Percentiles rank a stretch among this genome's conserved stretches.
phyloP scores from a whole-genome alignment of 2,888 invertebrate genomes.

The Nomada ruficornis region DNA sequence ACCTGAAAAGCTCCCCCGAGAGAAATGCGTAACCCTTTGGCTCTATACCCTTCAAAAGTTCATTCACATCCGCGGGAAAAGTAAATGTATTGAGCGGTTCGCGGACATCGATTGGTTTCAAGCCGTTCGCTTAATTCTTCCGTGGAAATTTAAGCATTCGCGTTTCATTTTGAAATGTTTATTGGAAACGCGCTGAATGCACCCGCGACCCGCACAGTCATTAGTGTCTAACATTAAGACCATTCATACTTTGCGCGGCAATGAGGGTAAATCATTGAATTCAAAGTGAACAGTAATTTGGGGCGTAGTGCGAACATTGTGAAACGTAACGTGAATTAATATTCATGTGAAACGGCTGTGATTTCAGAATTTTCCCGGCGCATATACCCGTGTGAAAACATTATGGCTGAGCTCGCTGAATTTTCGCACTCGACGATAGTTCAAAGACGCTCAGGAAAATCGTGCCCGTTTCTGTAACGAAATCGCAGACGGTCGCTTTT shows the following conservation, averaged over 20 bases:
- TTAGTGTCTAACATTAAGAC: too few species aligned
- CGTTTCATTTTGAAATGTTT: too few species aligned
- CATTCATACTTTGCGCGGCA: too few species aligned
- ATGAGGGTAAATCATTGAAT: too few species aligned
- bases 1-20: not conserved
- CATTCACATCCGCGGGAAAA: constrained; percentile 13
- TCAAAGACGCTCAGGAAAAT: constrained; percentile 27
- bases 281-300: not conserved
- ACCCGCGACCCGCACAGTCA: too few species aligned
- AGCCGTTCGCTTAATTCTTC: not conserved
- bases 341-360: not conserved
- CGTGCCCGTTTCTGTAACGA: not conserved
- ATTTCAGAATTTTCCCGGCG: not conserved
- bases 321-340: not conserved
- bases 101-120: constrained; percentile 6
- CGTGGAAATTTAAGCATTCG: too few species aligned
- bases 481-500: not conserved
- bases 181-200: too few species aligned
- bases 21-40: constrained; percentile 20
- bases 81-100: constrained; percentile 12
- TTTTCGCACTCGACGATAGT: constrained; percentile 26
- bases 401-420: not conserved
- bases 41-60: constrained; percentile 27
- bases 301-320: not conserved
- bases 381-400: not conserved